phyloP scores from a whole-genome alignment of 1,140 invertebrate species.

The Drosophila parabipectinata region DNA sequence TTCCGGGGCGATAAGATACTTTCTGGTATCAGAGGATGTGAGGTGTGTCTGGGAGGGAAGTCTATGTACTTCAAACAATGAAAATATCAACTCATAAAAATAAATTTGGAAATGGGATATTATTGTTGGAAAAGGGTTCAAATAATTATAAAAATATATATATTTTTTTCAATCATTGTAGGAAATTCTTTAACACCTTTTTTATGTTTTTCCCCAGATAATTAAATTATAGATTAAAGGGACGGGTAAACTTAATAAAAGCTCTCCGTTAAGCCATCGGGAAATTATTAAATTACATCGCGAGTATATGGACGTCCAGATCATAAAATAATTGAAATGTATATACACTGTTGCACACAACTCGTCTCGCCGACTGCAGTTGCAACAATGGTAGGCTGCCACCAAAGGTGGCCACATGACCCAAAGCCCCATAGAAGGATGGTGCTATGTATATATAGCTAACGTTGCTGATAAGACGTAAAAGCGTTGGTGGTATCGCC shows the following conservation, averaged over 20 bases:
- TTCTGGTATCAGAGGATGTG: constrained; percentile 43
- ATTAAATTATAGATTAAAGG: background rate
- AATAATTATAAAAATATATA: background rate
- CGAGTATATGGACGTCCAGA: background rate
- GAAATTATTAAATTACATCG: background rate
- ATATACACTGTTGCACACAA: background rate
- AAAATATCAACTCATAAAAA: too few species aligned
- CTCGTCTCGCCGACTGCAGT: background rate
- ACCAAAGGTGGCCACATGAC: constrained; percentile 23
- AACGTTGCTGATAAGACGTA: constrained; percentile 55
- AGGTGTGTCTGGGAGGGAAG: too few species aligned
- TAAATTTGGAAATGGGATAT: too few species aligned
- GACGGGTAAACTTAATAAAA: background rate
- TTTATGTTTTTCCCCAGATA: background rate
- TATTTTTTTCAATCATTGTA: background rate
- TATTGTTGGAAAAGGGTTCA: too few species aligned
- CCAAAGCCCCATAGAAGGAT: constrained; percentile 3
- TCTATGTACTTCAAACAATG: background rate
- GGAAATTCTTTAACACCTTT: background rate
- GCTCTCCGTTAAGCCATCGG: constrained; percentile 1
- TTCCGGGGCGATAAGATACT: constrained; percentile 56
- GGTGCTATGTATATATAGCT: constrained; percentile 17
- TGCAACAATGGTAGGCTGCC: constrained; percentile 1
- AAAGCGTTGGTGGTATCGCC: constrained; percentile 10
- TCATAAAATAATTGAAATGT: background rate